Conservation (phyloP, 2,113 vertebrate genomes). For the Leuciscus idus region DNA sequence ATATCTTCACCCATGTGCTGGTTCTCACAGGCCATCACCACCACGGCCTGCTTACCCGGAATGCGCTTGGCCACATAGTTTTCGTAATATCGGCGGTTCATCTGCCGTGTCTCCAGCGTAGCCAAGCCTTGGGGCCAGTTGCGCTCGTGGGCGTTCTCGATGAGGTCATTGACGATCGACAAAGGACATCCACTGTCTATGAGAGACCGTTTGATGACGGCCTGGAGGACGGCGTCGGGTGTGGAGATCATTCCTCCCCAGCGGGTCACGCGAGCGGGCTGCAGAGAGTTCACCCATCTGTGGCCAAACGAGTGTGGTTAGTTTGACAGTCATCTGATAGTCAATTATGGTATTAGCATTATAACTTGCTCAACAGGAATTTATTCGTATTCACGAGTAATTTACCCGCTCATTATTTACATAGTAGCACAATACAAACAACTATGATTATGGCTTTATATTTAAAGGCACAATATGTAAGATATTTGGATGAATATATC, state of each 20-base stretch:
- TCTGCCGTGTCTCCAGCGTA: slow-evolving; percentile 95
- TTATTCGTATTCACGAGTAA: neutral
- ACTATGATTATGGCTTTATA: neutral
- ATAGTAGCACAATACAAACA: neutral
- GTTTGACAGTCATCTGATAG: neutral
- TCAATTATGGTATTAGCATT: neutral
- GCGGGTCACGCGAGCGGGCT: slow-evolving; percentile 94
- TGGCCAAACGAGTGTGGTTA: neutral
- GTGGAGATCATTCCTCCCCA: slow-evolving; percentile 99
- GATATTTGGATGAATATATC: too few species aligned
- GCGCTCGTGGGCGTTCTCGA: slow-evolving; percentile 96
- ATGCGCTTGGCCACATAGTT: slow-evolving; percentile 98
- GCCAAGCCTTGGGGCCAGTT: slow-evolving; percentile 98
- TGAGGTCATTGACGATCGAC: slow-evolving; percentile 94
- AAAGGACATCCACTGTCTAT: slow-evolving; percentile 96
- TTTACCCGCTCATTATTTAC: neutral
- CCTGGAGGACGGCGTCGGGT: slow-evolving; percentile 94
- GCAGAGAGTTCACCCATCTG: slow-evolving; percentile 98
- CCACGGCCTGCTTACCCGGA: slow-evolving; percentile 96
- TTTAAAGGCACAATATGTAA: neutral
- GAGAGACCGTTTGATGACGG: slow-evolving; percentile 95
- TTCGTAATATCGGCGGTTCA: slow-evolving; percentile 98
- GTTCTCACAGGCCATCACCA: slow-evolving; percentile 98
- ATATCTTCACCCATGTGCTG: slow-evolving; percentile 99
- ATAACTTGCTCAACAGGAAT: neutral